Conservation (phyloP, 2,113 vertebrate species). For the Albula glossodonta region DNA sequence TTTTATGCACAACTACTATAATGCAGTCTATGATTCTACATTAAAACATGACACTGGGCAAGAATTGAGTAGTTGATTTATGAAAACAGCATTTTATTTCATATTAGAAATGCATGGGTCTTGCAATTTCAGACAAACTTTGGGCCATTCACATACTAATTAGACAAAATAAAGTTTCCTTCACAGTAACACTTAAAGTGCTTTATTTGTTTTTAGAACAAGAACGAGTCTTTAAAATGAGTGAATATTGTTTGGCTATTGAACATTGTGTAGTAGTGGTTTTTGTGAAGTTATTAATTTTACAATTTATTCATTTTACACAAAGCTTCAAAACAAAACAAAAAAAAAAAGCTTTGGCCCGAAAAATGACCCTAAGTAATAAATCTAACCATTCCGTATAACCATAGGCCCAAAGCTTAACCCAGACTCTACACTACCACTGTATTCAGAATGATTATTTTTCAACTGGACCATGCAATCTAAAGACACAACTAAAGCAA, state of each 20-base stretch:
- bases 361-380: conserved; percentile 17
- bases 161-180: conserved; percentile 42
- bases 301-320: conserved; percentile 51
- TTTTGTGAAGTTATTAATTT: conserved; percentile 65
- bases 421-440: conserved; percentile 3
- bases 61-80: conserved; percentile 13
- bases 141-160: conserved; percentile 36
- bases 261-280: conserved; percentile 60
- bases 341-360: conserved; percentile 54
- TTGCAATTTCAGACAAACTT: conserved; percentile 42
- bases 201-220: conserved; percentile 64
- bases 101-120: conserved; percentile 47
- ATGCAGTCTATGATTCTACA: neutral
- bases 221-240: conserved; percentile 44
- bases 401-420: conserved; percentile 13
- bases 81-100: conserved; percentile 49
- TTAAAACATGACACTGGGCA: neutral
- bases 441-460: conserved; percentile 28
- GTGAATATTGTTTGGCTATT: conserved; percentile 36
- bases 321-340: conserved; percentile 45
- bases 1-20: too few relatives aligned
- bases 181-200: conserved; percentile 72
- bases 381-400: neutral
- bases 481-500: conserved; percentile 41
- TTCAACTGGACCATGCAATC: conserved; percentile 59